Conservation (phyloP, 2,797 vertebrate genomes). For the Streptopelia turtur region DNA sequence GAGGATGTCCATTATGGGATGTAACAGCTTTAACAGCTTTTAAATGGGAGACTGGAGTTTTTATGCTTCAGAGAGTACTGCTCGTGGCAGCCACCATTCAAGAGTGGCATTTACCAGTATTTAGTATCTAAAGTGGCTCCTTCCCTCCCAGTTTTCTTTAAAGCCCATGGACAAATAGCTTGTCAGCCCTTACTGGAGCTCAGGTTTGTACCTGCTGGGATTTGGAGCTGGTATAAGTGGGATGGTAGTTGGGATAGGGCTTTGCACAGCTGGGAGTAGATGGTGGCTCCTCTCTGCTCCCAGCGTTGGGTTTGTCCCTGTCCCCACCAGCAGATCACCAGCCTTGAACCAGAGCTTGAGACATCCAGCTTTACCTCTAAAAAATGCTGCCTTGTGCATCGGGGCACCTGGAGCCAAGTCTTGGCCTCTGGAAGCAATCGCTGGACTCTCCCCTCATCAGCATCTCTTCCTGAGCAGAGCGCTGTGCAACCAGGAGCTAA, state of each 20-base stretch:
- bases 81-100: background rate
- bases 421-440: background rate
- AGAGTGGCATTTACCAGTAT: background rate
- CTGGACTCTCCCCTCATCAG: background rate
- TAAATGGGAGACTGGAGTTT: conserved; percentile 5
- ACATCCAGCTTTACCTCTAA: background rate
- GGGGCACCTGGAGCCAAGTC: background rate
- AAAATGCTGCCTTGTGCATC: background rate
- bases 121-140: background rate
- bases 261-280: fast-evolving
- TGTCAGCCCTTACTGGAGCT: background rate
- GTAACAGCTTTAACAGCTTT: conserved; percentile 47
- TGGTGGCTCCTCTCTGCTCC: background rate
- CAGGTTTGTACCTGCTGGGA: background rate
- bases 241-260: background rate
- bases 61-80: background rate
- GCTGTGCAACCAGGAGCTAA: conserved; percentile 37
- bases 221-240: background rate
- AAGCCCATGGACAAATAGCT: background rate
- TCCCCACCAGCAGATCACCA: background rate
- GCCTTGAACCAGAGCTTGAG: background rate
- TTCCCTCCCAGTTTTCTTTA: background rate
- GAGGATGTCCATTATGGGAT: conserved; percentile 59
- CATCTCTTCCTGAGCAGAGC: background rate
- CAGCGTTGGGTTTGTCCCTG: background rate